Evolutionary conservation across 2,888 invertebrate species (phyloP), one percentile per base, ranked within the genome.

Genomic region (Sepiola atlantica): DNA sequence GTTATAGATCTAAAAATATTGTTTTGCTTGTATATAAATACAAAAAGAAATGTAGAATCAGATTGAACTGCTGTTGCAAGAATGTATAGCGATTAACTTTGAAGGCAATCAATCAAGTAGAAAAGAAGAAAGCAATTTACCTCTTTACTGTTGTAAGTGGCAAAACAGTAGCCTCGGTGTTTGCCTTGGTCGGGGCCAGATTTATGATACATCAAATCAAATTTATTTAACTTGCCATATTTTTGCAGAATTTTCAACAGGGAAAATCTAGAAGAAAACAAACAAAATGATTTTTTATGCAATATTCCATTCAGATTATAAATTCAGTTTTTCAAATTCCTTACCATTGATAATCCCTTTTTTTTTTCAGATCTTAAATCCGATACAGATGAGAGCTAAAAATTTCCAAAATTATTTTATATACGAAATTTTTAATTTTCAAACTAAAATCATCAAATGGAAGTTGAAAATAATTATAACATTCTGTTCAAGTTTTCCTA

Each of bases 221-320:
- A 99, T 98, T 99, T 99, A 98, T 99, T 98, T 97, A 99, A 98
- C 97, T 98, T 98, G 97, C 99, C 99, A 98, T 98, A 98, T 98
- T 98, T 98, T 98, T 99, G 99, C 98, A 99, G 98, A 98, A 99
- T 98, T 98, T 99, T 99, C 98, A 99, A 98, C 98, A 99, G 98
- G 98, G 99, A 98, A 98, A 97, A 97, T 95, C 97, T 97, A 95
- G 20, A 94, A 54, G 77, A 55, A 93, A 77, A 0, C 14, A 77
- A 77, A 16, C n/a, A 77, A 14, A n/a, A n/a, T n/a, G 4, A n/a
- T 77, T n/a, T 45, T 45, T 45, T 45, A 45, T 45, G 45, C 45
- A 45, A 24, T 21, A 61, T 24, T 61, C 3, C 10, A 24, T 61
- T 61, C 28, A 28, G 10, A 61, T 24, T 61, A 61, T 24, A 61